phyloP scores from a whole-genome alignment of 2,888 invertebrate genomes.

The Syritta pipiens region DNA sequence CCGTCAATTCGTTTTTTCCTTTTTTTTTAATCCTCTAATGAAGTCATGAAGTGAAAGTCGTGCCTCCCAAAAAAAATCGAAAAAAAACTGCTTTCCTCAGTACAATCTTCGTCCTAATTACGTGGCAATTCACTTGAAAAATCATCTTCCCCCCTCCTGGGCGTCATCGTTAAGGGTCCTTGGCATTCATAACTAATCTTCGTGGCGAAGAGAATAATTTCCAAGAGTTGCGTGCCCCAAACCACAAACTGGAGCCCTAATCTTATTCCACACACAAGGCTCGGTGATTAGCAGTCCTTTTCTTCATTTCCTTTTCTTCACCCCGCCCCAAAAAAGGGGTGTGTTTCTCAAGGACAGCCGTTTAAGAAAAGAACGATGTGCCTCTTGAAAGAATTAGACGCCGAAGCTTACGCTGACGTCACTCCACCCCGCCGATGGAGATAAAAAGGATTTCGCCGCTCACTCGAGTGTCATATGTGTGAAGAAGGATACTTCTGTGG shows the following conservation, averaged over 20 bases:
- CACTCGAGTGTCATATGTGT: slow-evolving; percentile 55
- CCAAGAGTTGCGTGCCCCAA: slow-evolving; percentile 34
- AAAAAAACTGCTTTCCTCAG: slow-evolving; percentile 60
- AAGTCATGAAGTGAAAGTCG: slow-evolving; percentile 18
- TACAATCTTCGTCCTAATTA: slow-evolving; percentile 65
- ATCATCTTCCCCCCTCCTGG: slow-evolving; percentile 23
- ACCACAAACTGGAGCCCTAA: slow-evolving; percentile 37
- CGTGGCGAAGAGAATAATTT: slow-evolving; percentile 50
- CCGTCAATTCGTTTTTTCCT: neutral
- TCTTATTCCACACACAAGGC: slow-evolving; percentile 58
- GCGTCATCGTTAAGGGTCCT: slow-evolving; percentile 4
- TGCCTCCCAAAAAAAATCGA: neutral
- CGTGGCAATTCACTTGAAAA: slow-evolving; percentile 64
- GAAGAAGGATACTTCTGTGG: slow-evolving; percentile 7
- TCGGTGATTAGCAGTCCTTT: slow-evolving; percentile 66
- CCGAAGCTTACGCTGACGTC: too few relatives aligned
- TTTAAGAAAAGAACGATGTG: slow-evolving; percentile 30
- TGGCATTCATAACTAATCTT: too few relatives aligned
- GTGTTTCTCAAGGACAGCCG: slow-evolving; percentile 19
- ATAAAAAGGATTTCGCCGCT: slow-evolving; percentile 55
- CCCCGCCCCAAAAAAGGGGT: neutral
- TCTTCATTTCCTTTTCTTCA: slow-evolving; percentile 38
- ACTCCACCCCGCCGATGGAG: neutral
- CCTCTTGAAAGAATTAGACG: slow-evolving; percentile 53
- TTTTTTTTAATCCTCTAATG: slow-evolving; percentile 50